phyloP scores from a whole-genome alignment of 2,113 vertebrate species.

The Antigone vipio region DNA sequence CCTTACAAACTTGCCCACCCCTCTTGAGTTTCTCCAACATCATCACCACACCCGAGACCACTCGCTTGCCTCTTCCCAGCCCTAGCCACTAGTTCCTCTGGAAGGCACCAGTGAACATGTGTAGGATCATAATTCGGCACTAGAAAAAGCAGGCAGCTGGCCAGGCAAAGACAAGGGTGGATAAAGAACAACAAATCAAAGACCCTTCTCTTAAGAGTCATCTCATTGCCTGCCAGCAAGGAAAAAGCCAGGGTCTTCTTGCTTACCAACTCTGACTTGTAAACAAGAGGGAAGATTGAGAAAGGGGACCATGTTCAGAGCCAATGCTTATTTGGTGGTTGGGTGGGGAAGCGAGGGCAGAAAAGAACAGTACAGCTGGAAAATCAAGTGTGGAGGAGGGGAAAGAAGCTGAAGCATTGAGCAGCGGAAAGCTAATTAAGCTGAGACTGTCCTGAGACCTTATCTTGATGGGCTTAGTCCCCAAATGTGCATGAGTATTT shows the following conservation, averaged over 20 bases:
- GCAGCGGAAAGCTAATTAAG: slow-evolving; percentile 12
- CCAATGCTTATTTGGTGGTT: slow-evolving; percentile 22
- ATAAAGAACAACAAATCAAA: not conserved
- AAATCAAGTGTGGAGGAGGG: slow-evolving; percentile 51
- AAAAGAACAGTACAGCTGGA: slow-evolving; percentile 37
- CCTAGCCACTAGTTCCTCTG: not conserved
- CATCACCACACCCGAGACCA: not conserved
- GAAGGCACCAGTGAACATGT: not conserved
- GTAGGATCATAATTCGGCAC: not conserved
- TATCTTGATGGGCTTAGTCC: slow-evolving; percentile 39
- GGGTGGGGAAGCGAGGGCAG: slow-evolving; percentile 16
- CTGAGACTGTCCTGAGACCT: slow-evolving; percentile 16
- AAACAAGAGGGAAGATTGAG: not conserved
- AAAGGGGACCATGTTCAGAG: not conserved
- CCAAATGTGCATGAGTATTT: not conserved
- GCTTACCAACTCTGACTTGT: not conserved
- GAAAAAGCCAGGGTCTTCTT: not conserved
- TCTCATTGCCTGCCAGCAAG: not conserved
- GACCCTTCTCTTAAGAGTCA: not conserved
- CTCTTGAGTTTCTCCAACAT: not conserved
- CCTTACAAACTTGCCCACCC: not conserved
- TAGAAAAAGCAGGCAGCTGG: not conserved
- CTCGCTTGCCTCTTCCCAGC: not conserved
- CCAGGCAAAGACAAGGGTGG: not conserved
- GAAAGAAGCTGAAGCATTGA: not conserved